phyloP scores from a whole-genome alignment of 2,113 vertebrate species.

The Ochotona princeps region DNA sequence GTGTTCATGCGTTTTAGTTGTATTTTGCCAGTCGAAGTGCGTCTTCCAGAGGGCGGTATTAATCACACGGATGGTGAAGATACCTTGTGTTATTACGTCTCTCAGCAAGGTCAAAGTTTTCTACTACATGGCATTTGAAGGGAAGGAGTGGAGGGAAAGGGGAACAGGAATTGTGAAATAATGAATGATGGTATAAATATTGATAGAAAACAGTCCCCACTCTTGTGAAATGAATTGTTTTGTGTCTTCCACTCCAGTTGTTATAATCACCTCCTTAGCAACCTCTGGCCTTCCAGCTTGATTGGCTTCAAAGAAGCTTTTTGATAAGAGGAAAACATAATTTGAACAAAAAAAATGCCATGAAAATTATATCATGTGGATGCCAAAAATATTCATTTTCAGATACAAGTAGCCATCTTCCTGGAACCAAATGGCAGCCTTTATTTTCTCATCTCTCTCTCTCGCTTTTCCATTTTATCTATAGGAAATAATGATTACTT shows the following conservation, averaged over 20 bases:
- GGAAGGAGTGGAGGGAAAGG: constrained; percentile 7
- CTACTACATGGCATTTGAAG: constrained; percentile 61
- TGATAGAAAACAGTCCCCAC: constrained; percentile 75
- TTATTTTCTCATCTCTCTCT: constrained; percentile 54
- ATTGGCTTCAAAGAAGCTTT: constrained; percentile 54
- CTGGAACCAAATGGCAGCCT: constrained; percentile 47
- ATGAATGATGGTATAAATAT: constrained; percentile 79
- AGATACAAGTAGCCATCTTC: constrained; percentile 53
- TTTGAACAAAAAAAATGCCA: constrained; percentile 10
- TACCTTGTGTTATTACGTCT: constrained; percentile 84
- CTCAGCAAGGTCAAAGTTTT: constrained; percentile 86
- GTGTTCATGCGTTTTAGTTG: constrained; percentile 83
- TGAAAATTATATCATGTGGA: constrained; percentile 40
- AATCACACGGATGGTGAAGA: constrained; percentile 84
- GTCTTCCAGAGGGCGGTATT: constrained; percentile 80
- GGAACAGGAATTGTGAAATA: constrained; percentile 70
- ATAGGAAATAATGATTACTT: not conserved
- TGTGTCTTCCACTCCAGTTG: constrained; percentile 69
- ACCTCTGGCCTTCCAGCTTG: constrained; percentile 37
- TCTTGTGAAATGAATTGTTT: constrained; percentile 78
- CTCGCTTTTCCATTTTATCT: not conserved
- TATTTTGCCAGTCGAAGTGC: constrained; percentile 81
- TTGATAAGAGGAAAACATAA: constrained; percentile 64
- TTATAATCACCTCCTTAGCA: constrained; percentile 74
- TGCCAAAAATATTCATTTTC: constrained; percentile 54